Conservation (phyloP, 2,888 invertebrate species). For the Pseudococcus jackbeardsleyi region DNA sequence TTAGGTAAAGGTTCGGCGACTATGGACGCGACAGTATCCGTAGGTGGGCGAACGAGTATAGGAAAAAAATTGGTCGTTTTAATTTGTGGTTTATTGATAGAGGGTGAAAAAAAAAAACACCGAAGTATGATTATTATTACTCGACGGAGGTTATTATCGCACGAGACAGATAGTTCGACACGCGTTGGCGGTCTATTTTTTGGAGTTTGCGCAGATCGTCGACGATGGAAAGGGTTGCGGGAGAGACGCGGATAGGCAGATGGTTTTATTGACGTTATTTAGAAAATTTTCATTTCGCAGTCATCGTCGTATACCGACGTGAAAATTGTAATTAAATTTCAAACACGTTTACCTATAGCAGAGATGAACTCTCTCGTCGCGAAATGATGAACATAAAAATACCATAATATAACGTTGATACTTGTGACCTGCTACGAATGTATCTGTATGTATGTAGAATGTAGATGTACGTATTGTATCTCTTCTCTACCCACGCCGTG, state of each 20-base stretch:
- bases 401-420: not conserved
- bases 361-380: not conserved
- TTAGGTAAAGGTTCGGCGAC: not conserved
- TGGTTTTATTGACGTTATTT: conserved; percentile 44
- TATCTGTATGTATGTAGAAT: not conserved
- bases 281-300: conserved; percentile 24
- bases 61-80: not conserved
- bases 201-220: conserved; percentile 22
- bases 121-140: not conserved
- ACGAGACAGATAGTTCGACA: conserved; percentile 38
- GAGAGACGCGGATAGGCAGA: conserved; percentile 10
- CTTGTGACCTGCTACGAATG: not conserved
- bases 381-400: not conserved
- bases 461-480: not conserved
- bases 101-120: not conserved
- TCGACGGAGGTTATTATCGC: conserved; percentile 33
- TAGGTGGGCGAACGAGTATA: not conserved
- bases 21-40: not conserved
- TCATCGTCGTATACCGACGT: not conserved
- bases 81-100: not conserved
- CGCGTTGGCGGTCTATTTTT: conserved; percentile 44
- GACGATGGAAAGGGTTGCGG: not conserved
- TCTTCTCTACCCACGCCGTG: not conserved
- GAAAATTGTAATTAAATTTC: conserved; percentile 42
- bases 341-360: not conserved